These are phyloP conservation scores for Zaprionus obscuricornis DNA, from an alignment of 2,888 invertebrate genomes.

Conservation along the genomic window DNA sequence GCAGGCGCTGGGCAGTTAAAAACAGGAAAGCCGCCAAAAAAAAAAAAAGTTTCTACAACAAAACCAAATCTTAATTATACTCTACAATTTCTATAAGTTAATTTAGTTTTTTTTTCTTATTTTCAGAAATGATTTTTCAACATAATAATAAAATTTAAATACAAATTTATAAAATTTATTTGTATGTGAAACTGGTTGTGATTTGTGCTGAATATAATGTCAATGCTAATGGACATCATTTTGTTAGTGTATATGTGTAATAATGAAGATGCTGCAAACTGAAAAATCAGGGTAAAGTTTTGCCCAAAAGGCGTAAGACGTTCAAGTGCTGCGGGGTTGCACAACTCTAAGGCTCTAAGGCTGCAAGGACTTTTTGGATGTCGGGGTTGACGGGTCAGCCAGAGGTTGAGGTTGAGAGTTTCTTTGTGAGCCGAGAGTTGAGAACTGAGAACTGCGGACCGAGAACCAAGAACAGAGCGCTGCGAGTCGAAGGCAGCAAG, in stretches of 20 bases:
- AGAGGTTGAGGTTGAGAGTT: not conserved
- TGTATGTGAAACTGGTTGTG: no score
- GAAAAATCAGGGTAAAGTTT: conserved; percentile 66
- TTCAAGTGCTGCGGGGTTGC: conserved; percentile 1
- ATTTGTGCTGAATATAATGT: no score
- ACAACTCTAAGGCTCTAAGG: not conserved
- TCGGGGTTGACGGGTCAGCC: conserved; percentile 1
- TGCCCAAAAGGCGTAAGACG: conserved; percentile 69
- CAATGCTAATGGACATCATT: no score
- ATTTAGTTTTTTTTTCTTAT: no score
- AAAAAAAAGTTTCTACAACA: conserved; percentile 9
- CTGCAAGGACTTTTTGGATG: no score
- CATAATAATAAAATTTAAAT: no score
- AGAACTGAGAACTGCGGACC: not conserved
- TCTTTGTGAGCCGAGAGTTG: no score
- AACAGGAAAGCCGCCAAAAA: conserved; percentile 63
- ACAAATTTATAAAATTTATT: no score
- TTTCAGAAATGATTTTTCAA: no score
- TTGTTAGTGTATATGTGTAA: conserved; percentile 45
- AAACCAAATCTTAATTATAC: not conserved
- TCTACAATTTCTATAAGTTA: no score
- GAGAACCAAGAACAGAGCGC: conserved; percentile 21
- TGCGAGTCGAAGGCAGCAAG: not conserved
- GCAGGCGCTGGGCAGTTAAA: conserved; percentile 71
- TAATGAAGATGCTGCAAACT: conserved; percentile 59